Base-by-base conservation (phyloP, 2,113 vertebrate genomes). In the Austrofundulus limnaeus region DNA sequence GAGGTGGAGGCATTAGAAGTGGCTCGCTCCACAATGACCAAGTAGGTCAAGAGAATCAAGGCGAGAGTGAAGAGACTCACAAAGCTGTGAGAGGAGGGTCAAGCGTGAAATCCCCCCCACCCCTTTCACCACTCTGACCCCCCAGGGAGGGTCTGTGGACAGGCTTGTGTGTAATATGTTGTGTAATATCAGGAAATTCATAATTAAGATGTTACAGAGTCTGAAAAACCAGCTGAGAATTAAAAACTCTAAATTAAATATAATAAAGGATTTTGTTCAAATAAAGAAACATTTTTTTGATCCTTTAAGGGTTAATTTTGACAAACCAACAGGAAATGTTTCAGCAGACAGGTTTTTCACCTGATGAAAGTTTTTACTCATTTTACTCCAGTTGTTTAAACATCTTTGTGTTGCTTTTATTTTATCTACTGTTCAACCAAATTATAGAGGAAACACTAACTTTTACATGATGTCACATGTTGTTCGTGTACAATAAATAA, bases 31-130 rank as follows among this genome's bases (percentile, higher is more conserved):
- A 23, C 70, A 86, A 88, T 85, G 88, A 87, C 88, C 90, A 90
- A 92, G 87, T 91, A 92, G 91, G 91, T 92, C 91, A 92, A 88
- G 86, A 91, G 85, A 91, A 90, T 88, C 81, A 84, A 91, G 88
- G 83, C 82, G 70, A 85, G 69, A 90, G 85, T 84, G 87, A 91
- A 89, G 85, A 84, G 80, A 83, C 84, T 89, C 89, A 84, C 87
- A 82, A 72, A 89, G 85, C 87, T 88, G 85, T 87, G 82, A 91
- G 87, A 78, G 89, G 90, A 91, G 92, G 91, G 92, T 93, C 91
- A 93, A 93, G 87, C 91, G 84, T 91, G 87, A 93, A 92, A 91
- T 88, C 74, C 72, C 84, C 65, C 85, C 70, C 78, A 61, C 75
- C 66, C 79, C 70, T 28, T 53, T 60, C 38, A 39, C 78, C 12